A percentile compares a stretch with the other conserved stretches of the same genome.
phyloP scores from a whole-genome alignment of 2,888 invertebrate genomes.

The Noctuana brunneofusca region DNA sequence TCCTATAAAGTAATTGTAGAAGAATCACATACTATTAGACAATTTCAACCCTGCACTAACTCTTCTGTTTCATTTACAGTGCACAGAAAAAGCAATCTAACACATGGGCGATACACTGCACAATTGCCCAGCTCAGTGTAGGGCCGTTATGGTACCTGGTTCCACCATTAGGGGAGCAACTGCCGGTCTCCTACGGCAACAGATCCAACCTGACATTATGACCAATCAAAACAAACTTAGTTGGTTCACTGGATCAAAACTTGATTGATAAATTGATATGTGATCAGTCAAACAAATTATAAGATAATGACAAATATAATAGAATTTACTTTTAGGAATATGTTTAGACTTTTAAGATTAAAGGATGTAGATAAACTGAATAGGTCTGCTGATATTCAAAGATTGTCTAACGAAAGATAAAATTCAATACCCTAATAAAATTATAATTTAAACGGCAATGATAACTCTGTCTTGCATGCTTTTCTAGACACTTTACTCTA shows the following conservation, averaged over 20 bases:
- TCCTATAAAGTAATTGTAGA: background rate
- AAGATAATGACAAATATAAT: background rate
- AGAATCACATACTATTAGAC: background rate
- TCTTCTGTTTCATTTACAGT: constrained; percentile 2
- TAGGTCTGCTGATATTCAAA: background rate
- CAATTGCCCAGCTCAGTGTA: constrained; percentile 36
- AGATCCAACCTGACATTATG: constrained; percentile 62
- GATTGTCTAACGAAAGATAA: constrained; percentile 20
- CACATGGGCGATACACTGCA: constrained; percentile 59
- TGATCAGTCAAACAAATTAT: background rate
- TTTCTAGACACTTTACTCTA: background rate
- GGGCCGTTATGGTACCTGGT: constrained; percentile 49
- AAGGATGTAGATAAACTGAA: background rate
- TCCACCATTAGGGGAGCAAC: constrained; percentile 60
- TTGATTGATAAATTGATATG: background rate
- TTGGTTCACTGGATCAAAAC: background rate
- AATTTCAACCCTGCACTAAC: background rate
- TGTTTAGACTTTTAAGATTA: constrained; percentile 5
- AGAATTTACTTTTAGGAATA: background rate
- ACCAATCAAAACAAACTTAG: constrained; percentile 39
- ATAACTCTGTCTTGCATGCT: background rate
- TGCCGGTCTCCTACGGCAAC: constrained; percentile 62
- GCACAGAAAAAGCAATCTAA: constrained; percentile 17
- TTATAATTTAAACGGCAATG: background rate
- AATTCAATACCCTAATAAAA: background rate